phyloP scores from a whole-genome alignment of 2,888 invertebrate genomes.

The Zaprionus obscuricornis region DNA sequence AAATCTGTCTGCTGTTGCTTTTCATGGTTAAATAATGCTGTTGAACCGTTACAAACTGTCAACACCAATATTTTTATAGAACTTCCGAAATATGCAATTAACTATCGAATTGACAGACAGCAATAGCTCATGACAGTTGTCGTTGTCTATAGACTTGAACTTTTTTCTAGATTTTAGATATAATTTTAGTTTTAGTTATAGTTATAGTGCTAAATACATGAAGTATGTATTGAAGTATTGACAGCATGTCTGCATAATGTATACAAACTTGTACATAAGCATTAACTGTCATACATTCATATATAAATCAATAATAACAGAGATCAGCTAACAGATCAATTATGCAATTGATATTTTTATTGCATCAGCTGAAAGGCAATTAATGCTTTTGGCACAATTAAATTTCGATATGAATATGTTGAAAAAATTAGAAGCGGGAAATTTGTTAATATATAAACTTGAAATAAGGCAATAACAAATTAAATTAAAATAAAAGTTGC shows the following conservation, averaged over 20 bases:
- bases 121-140: slow-evolving; percentile 32
- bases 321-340: slow-evolving; percentile 15
- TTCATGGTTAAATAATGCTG: slow-evolving; percentile 55
- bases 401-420: slow-evolving; percentile 39
- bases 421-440: slow-evolving; percentile 17
- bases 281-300: slow-evolving; percentile 14
- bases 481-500: too few species aligned
- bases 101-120: slow-evolving; percentile 33
- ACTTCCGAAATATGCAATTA: slow-evolving; percentile 69
- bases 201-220: too few species aligned
- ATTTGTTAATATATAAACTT: background rate
- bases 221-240: slow-evolving; percentile 32
- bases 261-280: slow-evolving; percentile 24
- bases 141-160: slow-evolving; percentile 42
- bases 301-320: slow-evolving; percentile 16
- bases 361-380: slow-evolving; percentile 60
- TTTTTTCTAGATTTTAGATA: slow-evolving; percentile 29
- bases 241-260: slow-evolving; percentile 31
- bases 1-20: too few species aligned
- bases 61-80: slow-evolving; percentile 37
- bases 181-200: too few species aligned
- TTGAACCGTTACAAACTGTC: slow-evolving; percentile 45
- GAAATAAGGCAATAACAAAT: too few species aligned
- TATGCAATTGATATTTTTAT: slow-evolving; percentile 68
- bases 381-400: slow-evolving; percentile 29